Percentiles rank a stretch among this genome's conserved stretches.
phyloP scores from a whole-genome alignment of 1,140 invertebrate species.

The Penaeus indicus region DNA sequence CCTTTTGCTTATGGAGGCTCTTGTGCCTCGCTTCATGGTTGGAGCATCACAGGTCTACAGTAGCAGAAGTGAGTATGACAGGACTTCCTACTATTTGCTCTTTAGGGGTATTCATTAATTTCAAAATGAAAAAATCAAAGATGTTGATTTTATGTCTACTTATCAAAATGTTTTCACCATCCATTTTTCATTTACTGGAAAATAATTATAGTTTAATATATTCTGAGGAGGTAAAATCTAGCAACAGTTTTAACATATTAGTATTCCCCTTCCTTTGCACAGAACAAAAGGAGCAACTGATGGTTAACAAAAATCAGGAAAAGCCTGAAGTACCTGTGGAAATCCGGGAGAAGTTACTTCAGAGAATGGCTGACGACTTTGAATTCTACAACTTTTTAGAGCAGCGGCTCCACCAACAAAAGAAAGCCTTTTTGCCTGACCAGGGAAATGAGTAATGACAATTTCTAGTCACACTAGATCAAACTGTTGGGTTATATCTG shows the following conservation, averaged over 20 bases:
- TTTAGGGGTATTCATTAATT: not conserved
- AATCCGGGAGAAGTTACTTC: not conserved
- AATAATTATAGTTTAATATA: too few species aligned
- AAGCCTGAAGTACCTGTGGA: conserved; percentile 40
- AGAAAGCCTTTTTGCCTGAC: conserved; percentile 8
- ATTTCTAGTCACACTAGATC: too few species aligned
- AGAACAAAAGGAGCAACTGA: conserved; percentile 32
- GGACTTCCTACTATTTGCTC: not conserved
- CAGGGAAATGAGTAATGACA: not conserved
- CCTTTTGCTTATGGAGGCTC: conserved; percentile 40
- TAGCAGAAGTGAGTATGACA: conserved; percentile 45
- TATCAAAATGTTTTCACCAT: too few species aligned
- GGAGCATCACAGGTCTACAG: conserved; percentile 32
- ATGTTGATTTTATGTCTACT: too few species aligned
- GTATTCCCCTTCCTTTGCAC: too few species aligned
- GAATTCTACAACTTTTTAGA: conserved; percentile 53
- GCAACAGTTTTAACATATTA: too few species aligned
- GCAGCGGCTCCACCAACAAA: conserved; percentile 44
- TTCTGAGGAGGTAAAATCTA: too few species aligned
- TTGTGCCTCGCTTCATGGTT: conserved; percentile 37
- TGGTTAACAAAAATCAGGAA: conserved; percentile 37
- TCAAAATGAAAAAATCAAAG: too few species aligned
- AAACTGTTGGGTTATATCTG: too few species aligned
- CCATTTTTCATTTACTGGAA: too few species aligned
- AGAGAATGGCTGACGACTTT: conserved; percentile 32